Conservation (phyloP, 2,113 vertebrate genomes). For the Colossoma macropomum region DNA sequence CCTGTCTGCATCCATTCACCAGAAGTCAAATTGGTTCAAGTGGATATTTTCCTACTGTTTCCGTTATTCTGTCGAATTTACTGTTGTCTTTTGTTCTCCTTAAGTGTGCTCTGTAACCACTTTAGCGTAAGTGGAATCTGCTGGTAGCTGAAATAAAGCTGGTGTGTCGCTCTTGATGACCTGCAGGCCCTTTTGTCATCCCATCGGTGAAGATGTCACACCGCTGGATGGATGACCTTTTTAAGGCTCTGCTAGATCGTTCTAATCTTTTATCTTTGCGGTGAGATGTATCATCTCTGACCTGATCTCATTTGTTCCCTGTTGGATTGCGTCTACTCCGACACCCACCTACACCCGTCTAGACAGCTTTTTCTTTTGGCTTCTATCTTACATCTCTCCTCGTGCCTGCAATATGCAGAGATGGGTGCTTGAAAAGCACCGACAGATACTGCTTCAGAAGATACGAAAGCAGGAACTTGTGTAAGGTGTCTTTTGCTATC, state of each 20-base stretch:
- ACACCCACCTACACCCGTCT: constrained; percentile 20
- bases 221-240: constrained; percentile 50
- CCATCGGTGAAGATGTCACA: constrained; percentile 12
- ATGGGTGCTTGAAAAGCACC: neutral
- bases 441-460: neutral
- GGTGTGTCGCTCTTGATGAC: neutral
- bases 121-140: neutral
- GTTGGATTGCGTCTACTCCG: constrained; percentile 19
- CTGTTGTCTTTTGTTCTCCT: neutral
- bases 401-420: neutral
- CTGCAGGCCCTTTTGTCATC: neutral
- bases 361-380: neutral
- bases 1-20: neutral
- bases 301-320: constrained; percentile 48
- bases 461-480: neutral
- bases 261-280: constrained; percentile 39
- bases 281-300: constrained; percentile 35
- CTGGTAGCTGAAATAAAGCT: neutral
- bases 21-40: neutral
- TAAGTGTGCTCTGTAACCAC: neutral
- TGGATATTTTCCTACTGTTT: neutral
- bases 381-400: neutral
- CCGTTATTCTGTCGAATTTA: neutral
- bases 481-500: neutral
- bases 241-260: constrained; percentile 21